phyloP scores from a whole-genome alignment of 2,888 invertebrate species.

The Orthonevra nobilis region DNA sequence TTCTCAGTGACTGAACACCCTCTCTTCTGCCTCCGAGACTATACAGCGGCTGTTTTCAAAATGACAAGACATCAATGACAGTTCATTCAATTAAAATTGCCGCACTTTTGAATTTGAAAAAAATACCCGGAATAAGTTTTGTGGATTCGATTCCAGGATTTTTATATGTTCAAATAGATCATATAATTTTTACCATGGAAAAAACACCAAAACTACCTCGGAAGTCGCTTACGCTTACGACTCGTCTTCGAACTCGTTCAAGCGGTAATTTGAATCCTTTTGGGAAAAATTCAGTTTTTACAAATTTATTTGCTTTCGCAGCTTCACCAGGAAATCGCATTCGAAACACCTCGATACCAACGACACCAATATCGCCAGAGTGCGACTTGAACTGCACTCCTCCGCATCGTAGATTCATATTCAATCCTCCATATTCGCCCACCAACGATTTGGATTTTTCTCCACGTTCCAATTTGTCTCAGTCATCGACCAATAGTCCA shows the following conservation, averaged over 20 bases:
- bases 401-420: constrained; percentile 73
- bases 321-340: constrained; percentile 74
- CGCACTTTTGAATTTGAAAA: constrained; percentile 44
- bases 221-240: constrained; percentile 75
- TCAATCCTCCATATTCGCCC: constrained; percentile 75
- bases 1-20: too few relatives aligned
- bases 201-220: constrained; percentile 72
- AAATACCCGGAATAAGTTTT: too few relatives aligned
- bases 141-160: too few relatives aligned
- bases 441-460: constrained; percentile 74
- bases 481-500: constrained; percentile 76
- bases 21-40: too few relatives aligned
- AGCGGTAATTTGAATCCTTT: constrained; percentile 73
- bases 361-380: constrained; percentile 58
- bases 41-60: background rate
- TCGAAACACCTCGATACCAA: constrained; percentile 22
- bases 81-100: constrained; percentile 9
- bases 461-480: constrained; percentile 75
- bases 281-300: background rate
- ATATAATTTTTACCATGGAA: too few relatives aligned
- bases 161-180: too few relatives aligned
- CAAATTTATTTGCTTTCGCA: constrained; percentile 43
- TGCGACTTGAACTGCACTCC: constrained; percentile 75
- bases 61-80: background rate
- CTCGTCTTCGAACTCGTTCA: constrained; percentile 73